These are phyloP conservation scores for Epinephelus coioides DNA, from an alignment of 2,797 vertebrate species.

Conservation along the genomic window DNA sequence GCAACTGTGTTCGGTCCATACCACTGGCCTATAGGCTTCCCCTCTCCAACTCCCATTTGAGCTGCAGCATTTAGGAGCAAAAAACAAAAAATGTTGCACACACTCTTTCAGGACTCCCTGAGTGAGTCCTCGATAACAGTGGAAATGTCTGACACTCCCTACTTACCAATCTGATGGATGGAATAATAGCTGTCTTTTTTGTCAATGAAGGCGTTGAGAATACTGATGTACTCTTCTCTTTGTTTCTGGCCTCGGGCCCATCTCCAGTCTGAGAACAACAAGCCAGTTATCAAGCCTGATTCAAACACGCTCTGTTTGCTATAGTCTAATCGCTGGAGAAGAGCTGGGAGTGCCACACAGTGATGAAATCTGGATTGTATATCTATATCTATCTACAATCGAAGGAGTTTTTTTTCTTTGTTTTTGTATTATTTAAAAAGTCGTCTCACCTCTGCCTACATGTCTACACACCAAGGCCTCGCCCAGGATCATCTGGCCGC, in stretches of 20 bases:
- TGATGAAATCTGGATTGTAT: background rate
- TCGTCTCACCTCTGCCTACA: constrained; percentile 91
- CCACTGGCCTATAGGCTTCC: constrained; percentile 99
- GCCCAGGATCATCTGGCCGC: constrained; percentile 99
- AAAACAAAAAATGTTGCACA: background rate
- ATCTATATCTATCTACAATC: background rate
- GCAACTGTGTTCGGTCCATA: constrained; percentile 99
- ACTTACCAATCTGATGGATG: constrained; percentile 98
- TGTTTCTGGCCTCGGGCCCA: constrained; percentile 91
- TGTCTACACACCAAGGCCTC: constrained; percentile 95
- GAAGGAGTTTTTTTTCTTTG: background rate
- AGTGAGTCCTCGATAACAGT: background rate
- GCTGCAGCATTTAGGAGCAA: constrained; percentile 84
- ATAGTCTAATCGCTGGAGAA: constrained; percentile 23
- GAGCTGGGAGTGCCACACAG: constrained; percentile 36
- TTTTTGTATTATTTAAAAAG: background rate
- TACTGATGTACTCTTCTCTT: constrained; percentile 91
- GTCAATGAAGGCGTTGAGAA: constrained; percentile 97
- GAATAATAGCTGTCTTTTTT: constrained; percentile 99
- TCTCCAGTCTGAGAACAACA: constrained; percentile 91
- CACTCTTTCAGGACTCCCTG: background rate
- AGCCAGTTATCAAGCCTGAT: constrained; percentile 40
- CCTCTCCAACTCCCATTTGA: constrained; percentile 99
- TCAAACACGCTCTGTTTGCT: constrained; percentile 35
- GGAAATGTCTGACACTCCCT: constrained; percentile 1